phyloP scores from a whole-genome alignment of 2,888 invertebrate species.

The Teleiodes luculella region DNA sequence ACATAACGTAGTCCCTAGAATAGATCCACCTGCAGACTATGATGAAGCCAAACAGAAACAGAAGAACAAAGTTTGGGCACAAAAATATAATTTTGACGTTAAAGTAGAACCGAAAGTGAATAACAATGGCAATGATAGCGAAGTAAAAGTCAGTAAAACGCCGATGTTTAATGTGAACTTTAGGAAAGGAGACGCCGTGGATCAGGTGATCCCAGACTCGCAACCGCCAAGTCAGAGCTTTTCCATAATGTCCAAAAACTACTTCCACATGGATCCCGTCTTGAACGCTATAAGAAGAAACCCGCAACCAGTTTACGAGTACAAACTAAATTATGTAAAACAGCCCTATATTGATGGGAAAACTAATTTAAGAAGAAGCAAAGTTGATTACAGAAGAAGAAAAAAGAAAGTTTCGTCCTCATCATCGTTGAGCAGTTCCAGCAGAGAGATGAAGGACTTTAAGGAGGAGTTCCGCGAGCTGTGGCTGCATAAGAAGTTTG shows the following conservation, averaged over 20 bases:
- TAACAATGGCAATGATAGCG: background rate
- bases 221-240: background rate
- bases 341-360: too few species aligned
- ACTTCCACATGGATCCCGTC: slow-evolving; percentile 4
- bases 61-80: background rate
- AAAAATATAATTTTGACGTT: background rate
- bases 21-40: background rate
- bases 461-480: slow-evolving; percentile 37
- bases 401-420: background rate
- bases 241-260: background rate
- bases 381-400: background rate
- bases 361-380: background rate
- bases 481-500: slow-evolving; percentile 37
- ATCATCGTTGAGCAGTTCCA: slow-evolving; percentile 28
- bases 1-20: background rate
- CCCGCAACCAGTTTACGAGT: background rate
- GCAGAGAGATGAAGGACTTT: slow-evolving; percentile 34
- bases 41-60: background rate
- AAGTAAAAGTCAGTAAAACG: background rate
- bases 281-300: background rate
- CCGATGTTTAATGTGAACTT: background rate
- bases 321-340: background rate
- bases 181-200: background rate
- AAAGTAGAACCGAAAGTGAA: background rate
- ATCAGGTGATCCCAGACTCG: background rate